Percentiles rank a stretch among this genome's conserved stretches.
These are phyloP conservation scores for Lates calcarifer DNA, from an alignment of 2,113 vertebrate species.

Conservation along the genomic window DNA sequence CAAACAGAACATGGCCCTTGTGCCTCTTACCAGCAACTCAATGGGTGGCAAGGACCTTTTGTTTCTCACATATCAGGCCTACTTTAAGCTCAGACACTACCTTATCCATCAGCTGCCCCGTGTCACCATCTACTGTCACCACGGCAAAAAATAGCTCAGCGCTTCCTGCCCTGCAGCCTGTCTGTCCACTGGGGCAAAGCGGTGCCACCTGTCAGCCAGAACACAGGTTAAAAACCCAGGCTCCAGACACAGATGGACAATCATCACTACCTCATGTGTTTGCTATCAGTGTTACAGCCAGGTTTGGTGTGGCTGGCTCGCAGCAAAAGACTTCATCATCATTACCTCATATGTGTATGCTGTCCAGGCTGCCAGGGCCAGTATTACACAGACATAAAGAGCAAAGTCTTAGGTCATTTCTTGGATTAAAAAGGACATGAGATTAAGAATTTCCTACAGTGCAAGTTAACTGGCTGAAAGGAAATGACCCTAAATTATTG, in stretches of 20 bases:
- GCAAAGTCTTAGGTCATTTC: slow-evolving; percentile 36
- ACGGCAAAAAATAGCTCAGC: slow-evolving; percentile 72
- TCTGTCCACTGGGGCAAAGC: slow-evolving; percentile 60
- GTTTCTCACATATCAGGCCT: slow-evolving; percentile 48
- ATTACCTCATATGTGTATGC: slow-evolving; percentile 64
- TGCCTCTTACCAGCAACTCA: slow-evolving; percentile 11
- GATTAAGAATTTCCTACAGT: slow-evolving; percentile 41
- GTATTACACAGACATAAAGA: slow-evolving; percentile 45
- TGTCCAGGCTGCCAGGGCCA: slow-evolving; percentile 40
- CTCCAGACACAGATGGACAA: slow-evolving; percentile 61
- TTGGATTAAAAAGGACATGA: slow-evolving; percentile 44
- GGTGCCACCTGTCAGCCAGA: slow-evolving; percentile 69
- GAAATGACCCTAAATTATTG: slow-evolving; percentile 11
- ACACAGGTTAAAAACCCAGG: slow-evolving; percentile 64
- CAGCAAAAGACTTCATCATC: slow-evolving; percentile 30
- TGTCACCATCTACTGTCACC: slow-evolving; percentile 53
- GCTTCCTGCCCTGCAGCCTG: slow-evolving; percentile 53
- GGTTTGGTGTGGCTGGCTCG: slow-evolving; percentile 59
- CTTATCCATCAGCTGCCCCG: slow-evolving; percentile 69
- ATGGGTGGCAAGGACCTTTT: slow-evolving; percentile 56
- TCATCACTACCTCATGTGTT: slow-evolving; percentile 65
- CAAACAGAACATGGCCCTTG: neutral
- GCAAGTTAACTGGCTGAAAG: slow-evolving; percentile 27
- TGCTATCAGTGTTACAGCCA: slow-evolving; percentile 59
- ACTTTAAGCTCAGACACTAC: slow-evolving; percentile 46